Conservation (phyloP, 2,797 vertebrate species). For the Sebastes nivosus region DNA sequence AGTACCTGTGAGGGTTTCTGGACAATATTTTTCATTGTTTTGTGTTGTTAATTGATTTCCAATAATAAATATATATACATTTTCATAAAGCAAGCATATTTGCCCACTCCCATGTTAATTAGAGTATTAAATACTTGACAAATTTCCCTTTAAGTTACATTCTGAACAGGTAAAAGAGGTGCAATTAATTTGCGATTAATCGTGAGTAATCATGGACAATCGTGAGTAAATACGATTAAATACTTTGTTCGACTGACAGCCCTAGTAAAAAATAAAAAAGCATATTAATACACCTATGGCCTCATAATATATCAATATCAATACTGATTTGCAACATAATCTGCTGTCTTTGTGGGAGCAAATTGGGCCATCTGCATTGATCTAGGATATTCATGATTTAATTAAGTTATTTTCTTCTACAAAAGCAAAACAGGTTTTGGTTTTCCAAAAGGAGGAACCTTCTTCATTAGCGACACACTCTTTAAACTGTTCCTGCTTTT, state of each 20-base stretch:
- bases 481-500: slow-evolving; percentile 60
- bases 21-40: no score
- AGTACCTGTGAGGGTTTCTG: no score
- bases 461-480: slow-evolving; percentile 63
- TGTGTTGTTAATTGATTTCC: no score
- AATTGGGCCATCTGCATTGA: slow-evolving; percentile 13
- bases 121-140: not conserved
- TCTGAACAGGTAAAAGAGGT: not conserved
- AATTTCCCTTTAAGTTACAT: not conserved
- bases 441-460: slow-evolving; percentile 36
- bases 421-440: slow-evolving; percentile 34
- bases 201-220: no score
- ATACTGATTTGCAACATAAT: not conserved
- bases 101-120: no score
- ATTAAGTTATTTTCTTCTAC: slow-evolving; percentile 20
- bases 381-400: slow-evolving; percentile 42
- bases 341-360: slow-evolving; percentile 10
- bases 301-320: slow-evolving; percentile 11
- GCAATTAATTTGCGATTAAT: not conserved
- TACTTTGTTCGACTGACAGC: rapidly evolving
- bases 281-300: not conserved
- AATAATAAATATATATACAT: not conserved
- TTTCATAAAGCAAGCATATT: no score
- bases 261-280: not conserved
- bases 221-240: not conserved